phyloP scores from a whole-genome alignment of 2,797 vertebrate genomes.

The Dendrocincla tyrannina region DNA sequence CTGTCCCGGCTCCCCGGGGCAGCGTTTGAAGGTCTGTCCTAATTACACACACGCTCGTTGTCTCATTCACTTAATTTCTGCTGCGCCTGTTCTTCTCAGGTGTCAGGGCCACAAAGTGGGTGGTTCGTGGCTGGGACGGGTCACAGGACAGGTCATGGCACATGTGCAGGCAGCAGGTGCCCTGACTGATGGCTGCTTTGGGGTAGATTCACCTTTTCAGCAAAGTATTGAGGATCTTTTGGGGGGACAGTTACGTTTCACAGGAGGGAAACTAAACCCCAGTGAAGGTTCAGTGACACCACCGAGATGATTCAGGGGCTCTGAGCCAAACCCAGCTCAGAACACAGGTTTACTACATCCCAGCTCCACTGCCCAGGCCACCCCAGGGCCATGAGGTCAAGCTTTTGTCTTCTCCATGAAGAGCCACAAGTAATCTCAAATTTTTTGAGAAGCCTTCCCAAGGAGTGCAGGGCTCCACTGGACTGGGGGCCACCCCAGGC shows the following conservation, averaged over 20 bases:
- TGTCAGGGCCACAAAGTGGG: neutral
- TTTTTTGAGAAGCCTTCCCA: neutral
- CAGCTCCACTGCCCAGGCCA: neutral
- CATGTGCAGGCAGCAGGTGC: rapidly evolving
- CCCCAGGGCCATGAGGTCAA: rapidly evolving
- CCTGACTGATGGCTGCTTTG: rapidly evolving
- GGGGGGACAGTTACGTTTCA: too few relatives aligned
- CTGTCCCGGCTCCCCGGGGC: neutral
- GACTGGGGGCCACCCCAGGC: rapidly evolving
- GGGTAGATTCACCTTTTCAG: neutral
- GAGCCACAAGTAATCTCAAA: neutral
- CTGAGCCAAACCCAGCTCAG: neutral
- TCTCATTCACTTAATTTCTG: conserved; percentile 59
- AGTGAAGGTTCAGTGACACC: neutral
- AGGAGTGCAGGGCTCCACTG: neutral
- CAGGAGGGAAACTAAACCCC: neutral
- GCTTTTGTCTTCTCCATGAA: neutral
- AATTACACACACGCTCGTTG: neutral
- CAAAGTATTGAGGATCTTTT: rapidly evolving
- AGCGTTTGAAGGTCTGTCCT: conserved; percentile 1
- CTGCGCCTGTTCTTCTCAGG: neutral
- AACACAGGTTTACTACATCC: neutral
- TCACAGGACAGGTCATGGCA: neutral
- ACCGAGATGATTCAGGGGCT: neutral
- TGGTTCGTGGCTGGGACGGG: neutral